These are phyloP conservation scores for Rutilus rutilus DNA, from an alignment of 2,113 vertebrate genomes.

Conservation along the genomic window DNA sequence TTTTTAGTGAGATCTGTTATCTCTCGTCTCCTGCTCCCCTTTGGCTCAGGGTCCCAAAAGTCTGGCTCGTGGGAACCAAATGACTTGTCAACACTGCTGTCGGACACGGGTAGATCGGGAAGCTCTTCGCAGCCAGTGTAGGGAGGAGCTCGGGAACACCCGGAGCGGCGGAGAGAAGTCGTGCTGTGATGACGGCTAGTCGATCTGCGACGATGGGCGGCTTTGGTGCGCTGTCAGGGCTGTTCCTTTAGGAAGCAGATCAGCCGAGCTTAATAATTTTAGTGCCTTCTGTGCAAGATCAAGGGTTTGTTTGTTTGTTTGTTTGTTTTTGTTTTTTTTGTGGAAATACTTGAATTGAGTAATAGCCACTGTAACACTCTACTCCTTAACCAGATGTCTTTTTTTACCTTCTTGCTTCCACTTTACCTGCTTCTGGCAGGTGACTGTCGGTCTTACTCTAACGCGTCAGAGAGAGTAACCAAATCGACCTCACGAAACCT, in stretches of 20 bases:
- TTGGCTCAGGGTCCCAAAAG: constrained; percentile 3
- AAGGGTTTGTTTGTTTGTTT: constrained; percentile 46
- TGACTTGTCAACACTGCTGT: constrained; percentile 6
- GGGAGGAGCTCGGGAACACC: constrained; percentile 18
- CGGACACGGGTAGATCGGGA: constrained; percentile 11
- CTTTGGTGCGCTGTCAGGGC: background rate
- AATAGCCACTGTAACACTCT: constrained; percentile 74
- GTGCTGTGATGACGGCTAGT: constrained; percentile 13
- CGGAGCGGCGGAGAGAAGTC: constrained; percentile 19
- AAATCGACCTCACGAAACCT: constrained; percentile 60
- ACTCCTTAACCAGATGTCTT: constrained; percentile 68
- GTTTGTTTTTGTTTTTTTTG: background rate
- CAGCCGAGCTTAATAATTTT: constrained; percentile 52
- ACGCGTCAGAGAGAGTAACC: constrained; percentile 51
- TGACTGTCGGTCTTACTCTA: constrained; percentile 29
- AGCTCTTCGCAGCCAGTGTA: constrained; percentile 3
- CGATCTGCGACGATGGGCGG: background rate
- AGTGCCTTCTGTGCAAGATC: constrained; percentile 83
- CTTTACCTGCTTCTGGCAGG: constrained; percentile 46
- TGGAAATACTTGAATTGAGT: constrained; percentile 78
- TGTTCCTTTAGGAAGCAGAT: constrained; percentile 34
- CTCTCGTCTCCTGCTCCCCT: background rate
- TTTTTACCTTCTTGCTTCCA: constrained; percentile 60
- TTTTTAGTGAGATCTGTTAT: background rate
- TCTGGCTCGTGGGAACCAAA: constrained; percentile 23